These are phyloP conservation scores for Argya squamiceps DNA, from an alignment of 2,797 vertebrate species.

Conservation along the genomic window DNA sequence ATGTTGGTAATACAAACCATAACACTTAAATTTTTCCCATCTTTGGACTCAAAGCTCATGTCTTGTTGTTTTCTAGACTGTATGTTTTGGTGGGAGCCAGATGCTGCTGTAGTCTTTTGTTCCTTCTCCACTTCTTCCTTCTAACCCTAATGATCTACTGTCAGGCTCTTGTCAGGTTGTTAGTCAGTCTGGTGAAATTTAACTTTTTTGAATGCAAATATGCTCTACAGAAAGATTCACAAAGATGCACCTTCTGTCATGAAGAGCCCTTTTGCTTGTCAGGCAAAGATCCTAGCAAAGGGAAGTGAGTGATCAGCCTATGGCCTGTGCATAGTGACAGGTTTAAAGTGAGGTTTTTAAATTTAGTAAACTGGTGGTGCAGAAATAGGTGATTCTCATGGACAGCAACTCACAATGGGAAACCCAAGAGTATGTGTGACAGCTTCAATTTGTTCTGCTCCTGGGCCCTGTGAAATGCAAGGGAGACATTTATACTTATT, in stretches of 20 bases:
- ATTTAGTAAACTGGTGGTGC: not conserved
- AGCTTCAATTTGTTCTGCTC: not conserved
- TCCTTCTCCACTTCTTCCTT: not conserved
- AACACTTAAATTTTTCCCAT: not conserved
- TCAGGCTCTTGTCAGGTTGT: not conserved
- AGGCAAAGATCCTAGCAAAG: not conserved
- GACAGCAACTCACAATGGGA: not conserved
- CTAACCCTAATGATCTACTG: not conserved
- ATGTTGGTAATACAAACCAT: not conserved
- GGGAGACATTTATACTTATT: not conserved
- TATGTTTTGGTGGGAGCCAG: not conserved
- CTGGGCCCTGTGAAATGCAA: not conserved
- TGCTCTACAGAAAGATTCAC: not conserved
- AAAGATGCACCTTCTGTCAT: not conserved
- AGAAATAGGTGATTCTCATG: not conserved
- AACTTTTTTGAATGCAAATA: not conserved
- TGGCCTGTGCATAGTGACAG: not conserved
- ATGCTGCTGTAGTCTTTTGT: not conserved
- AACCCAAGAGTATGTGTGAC: not conserved
- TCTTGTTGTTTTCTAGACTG: not conserved
- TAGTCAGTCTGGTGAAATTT: not conserved
- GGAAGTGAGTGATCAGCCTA: not conserved
- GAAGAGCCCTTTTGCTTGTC: not conserved
- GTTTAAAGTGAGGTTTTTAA: not conserved
- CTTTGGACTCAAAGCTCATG: not conserved